A percentile compares a stretch with the other conserved stretches of the same genome.
Conservation (phyloP, 1,140 invertebrate genomes). For the silkworm (Bombyx mori) region ASM3026992v2 NC_085123.1:8737501-8738000, state of each 20-base stretch:
- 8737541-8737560: constrained; percentile 93
- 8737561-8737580: constrained; percentile 96
- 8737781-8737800: not conserved
- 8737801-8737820: not conserved
- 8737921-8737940: constrained; percentile 11
- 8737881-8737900: not conserved
- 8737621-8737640: constrained; percentile 93
- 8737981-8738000: too few species aligned
- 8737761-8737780: not conserved
- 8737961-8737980: constrained; percentile 4
- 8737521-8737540: constrained; percentile 95
- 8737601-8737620: constrained; percentile 90
- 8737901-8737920: constrained; percentile 20
- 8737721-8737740: not conserved
- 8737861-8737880: not conserved
- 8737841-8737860: constrained; percentile 1
- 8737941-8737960: constrained; percentile 16
- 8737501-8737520: constrained; percentile 94
- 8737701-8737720: not conserved
- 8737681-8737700: constrained; percentile 76
- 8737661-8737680: constrained; percentile 90
- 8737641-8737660: constrained; percentile 84
- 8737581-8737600: constrained; percentile 94
- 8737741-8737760: not conserved
- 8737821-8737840: not conserved